Conservation (phyloP, 1,140 invertebrate species). For the Danaus melanippus region DNA sequence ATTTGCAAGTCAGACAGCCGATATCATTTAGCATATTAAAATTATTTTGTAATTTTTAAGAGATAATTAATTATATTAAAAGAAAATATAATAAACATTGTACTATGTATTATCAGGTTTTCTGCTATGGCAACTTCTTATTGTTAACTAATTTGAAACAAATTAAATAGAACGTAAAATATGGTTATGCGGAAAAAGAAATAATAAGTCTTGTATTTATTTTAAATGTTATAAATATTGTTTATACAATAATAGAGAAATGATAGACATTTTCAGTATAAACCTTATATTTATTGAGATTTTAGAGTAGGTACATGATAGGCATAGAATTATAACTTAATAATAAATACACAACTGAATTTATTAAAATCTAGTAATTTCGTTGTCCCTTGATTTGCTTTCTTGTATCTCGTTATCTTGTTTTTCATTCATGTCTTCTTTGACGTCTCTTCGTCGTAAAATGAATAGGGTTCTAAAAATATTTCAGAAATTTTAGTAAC, state of each 20-base stretch:
- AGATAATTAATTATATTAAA: too few species aligned
- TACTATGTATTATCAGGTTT: too few species aligned
- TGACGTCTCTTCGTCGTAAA: conserved; percentile 43
- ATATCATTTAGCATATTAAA: too few species aligned
- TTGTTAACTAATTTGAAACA: too few species aligned
- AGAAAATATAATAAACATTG: too few species aligned
- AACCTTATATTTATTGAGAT: conserved; percentile 61
- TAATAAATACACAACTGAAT: conserved; percentile 32
- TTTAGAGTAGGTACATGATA: conserved; percentile 37
- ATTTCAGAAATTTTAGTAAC: conserved; percentile 10
- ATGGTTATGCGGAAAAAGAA: neutral
- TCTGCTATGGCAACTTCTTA: too few species aligned
- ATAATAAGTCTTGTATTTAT: conserved; percentile 2
- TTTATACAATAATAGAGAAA: neutral
- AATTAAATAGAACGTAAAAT: too few species aligned
- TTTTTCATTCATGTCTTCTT: conserved; percentile 2
- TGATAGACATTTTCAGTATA: conserved; percentile 31
- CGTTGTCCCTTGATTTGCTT: conserved; percentile 39
- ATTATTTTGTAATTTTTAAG: too few species aligned
- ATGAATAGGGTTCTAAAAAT: conserved; percentile 52
- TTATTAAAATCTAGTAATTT: conserved; percentile 55
- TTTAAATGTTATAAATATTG: neutral
- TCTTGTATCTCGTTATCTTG: conserved; percentile 14
- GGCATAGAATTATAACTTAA: conserved; percentile 34
- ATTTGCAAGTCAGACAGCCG: too few species aligned